Conservation (phyloP, 2,888 invertebrate species). For the Cylindroiulus punctatus region DNA sequence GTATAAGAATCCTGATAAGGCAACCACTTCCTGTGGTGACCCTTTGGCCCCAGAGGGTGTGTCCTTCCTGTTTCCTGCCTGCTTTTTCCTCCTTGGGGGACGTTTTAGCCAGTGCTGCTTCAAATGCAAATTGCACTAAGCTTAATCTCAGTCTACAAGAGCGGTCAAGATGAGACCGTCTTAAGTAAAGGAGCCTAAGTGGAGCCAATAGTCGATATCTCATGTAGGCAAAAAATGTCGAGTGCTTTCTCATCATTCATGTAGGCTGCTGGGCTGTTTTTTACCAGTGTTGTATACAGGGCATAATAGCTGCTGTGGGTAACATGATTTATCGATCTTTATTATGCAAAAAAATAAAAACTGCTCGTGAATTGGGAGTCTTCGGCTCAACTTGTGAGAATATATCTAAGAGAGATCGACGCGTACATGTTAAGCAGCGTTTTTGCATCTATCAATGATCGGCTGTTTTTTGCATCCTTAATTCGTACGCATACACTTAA, state of each 20-base stretch:
- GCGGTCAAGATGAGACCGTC: not conserved
- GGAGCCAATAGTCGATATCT: constrained; percentile 1
- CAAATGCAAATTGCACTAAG: not conserved
- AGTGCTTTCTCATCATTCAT: constrained; percentile 1
- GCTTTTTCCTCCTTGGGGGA: not conserved
- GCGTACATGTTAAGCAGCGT: not conserved
- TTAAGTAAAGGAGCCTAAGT: not conserved
- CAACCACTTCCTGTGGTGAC: no score
- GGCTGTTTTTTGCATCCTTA: not conserved
- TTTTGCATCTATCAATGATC: not conserved
- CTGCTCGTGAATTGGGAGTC: not conserved
- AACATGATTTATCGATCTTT: constrained; percentile 1
- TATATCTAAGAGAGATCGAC: not conserved
- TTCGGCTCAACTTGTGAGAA: not conserved
- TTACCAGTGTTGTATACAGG: not conserved
- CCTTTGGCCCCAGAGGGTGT: no score
- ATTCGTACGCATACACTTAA: not conserved
- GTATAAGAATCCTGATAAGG: no score
- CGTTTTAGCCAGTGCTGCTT: not conserved
- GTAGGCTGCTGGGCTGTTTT: not conserved
- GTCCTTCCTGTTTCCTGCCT: no score
- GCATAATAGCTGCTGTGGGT: not conserved
- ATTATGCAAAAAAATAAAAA: constrained; percentile 1
- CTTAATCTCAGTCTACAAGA: not conserved
- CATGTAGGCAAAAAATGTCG: not conserved